These are phyloP conservation scores for Conus ventricosus DNA, from an alignment of 1,140 invertebrate genomes.

Conservation along the genomic window DNA sequence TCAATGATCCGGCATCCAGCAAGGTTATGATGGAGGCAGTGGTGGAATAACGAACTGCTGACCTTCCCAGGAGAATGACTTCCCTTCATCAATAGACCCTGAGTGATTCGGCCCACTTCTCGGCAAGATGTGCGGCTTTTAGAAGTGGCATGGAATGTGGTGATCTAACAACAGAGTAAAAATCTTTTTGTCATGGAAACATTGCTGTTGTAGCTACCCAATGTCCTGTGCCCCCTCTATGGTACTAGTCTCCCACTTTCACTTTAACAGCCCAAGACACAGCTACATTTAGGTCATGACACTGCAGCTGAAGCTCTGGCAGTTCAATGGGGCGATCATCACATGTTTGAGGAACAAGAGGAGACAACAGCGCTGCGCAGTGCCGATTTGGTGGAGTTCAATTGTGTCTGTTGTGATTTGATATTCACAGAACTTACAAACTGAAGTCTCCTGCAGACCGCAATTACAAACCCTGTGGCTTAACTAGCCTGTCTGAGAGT, in stretches of 20 bases:
- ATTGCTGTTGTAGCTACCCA: neutral
- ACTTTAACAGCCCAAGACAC: too few relatives aligned
- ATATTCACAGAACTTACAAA: too few relatives aligned
- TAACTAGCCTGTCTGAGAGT: too few relatives aligned
- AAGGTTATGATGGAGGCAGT: conserved; percentile 63
- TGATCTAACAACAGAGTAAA: conserved; percentile 42
- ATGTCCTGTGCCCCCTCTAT: neutral
- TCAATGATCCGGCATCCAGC: conserved; percentile 67
- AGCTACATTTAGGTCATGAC: too few relatives aligned
- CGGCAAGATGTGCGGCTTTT: conserved; percentile 37
- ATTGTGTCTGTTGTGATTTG: too few relatives aligned
- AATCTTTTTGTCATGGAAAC: neutral
- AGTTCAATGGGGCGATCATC: too few relatives aligned
- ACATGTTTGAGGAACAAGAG: too few relatives aligned
- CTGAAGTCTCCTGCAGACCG: too few relatives aligned
- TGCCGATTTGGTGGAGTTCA: too few relatives aligned
- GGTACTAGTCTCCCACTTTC: neutral
- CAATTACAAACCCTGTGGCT: too few relatives aligned
- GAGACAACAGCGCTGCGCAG: too few relatives aligned
- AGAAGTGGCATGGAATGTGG: conserved; percentile 55
- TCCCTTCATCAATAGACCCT: conserved; percentile 49
- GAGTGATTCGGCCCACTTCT: conserved; percentile 42
- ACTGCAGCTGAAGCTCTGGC: too few relatives aligned
- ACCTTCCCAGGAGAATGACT: conserved; percentile 52
- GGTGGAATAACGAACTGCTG: conserved; percentile 56